phyloP scores from a whole-genome alignment of 2,797 vertebrate species.

The Xyrichtys novacula region DNA sequence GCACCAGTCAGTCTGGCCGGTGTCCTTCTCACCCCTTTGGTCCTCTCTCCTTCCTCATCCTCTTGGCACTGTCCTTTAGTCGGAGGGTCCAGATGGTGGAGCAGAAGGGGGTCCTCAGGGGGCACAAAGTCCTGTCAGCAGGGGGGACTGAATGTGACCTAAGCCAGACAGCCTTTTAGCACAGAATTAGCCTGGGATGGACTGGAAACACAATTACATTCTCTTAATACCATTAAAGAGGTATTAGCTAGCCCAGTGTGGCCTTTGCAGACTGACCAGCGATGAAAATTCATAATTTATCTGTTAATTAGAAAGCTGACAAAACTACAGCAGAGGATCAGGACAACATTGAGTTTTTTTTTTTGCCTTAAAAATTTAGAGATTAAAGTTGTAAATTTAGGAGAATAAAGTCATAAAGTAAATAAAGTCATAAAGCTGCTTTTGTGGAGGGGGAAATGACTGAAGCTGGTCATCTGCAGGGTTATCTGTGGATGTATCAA shows the following conservation, averaged over 20 bases:
- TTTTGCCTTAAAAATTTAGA: too few relatives aligned
- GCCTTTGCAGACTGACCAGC: slow-evolving; percentile 26
- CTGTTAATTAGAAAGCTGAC: too few relatives aligned
- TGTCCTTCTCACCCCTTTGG: background rate
- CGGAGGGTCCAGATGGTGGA: slow-evolving; percentile 65
- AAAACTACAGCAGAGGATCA: too few relatives aligned
- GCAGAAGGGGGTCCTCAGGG: slow-evolving; percentile 56
- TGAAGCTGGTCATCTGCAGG: too few relatives aligned
- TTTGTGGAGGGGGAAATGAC: too few relatives aligned
- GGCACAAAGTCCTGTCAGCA: slow-evolving; percentile 56
- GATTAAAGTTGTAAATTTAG: too few relatives aligned
- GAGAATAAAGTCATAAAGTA: too few relatives aligned
- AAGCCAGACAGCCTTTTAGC: slow-evolving; percentile 68
- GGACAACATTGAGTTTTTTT: too few relatives aligned
- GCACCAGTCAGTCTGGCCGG: background rate
- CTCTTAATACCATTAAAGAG: slow-evolving; percentile 64
- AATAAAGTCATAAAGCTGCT: too few relatives aligned
- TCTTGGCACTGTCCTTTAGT: slow-evolving; percentile 9
- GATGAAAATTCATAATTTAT: too few relatives aligned
- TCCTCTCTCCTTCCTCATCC: background rate
- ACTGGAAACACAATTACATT: slow-evolving; percentile 38
- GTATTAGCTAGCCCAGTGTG: slow-evolving; percentile 8
- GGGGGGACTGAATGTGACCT: slow-evolving; percentile 39
- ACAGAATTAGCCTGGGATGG: slow-evolving; percentile 69
- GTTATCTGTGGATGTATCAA: too few relatives aligned